Percentiles rank a stretch among this genome's conserved stretches.
Conservation (phyloP, 2,113 vertebrate genomes). For the Zingel zingel region DNA sequence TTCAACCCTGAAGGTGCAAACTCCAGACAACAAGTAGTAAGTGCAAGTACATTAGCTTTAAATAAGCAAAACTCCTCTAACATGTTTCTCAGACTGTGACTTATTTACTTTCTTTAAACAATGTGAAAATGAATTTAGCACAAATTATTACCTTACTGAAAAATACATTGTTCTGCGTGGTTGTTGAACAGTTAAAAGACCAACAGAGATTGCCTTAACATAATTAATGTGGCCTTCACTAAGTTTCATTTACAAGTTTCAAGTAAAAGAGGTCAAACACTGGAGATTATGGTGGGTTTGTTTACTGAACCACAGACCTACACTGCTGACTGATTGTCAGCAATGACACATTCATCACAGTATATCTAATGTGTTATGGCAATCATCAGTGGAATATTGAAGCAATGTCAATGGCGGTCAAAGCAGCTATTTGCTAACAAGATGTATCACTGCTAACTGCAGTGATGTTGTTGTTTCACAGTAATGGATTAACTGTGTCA, state of each 20-base stretch:
- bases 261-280: not conserved
- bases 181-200: not conserved
- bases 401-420: constrained; percentile 58
- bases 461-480: constrained; percentile 24
- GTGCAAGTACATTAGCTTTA: too few species aligned
- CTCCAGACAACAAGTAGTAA: too few species aligned
- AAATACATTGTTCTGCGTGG: not conserved
- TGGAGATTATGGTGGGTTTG: not conserved
- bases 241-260: not conserved
- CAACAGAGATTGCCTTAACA: not conserved
- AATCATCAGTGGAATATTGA: constrained; percentile 36
- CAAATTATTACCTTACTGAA: not conserved
- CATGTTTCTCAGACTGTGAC: constrained; percentile 5
- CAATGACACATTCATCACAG: constrained; percentile 39
- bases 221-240: constrained; percentile 22
- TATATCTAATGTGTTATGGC: constrained; percentile 40
- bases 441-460: constrained; percentile 7
- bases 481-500: constrained; percentile 12
- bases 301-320: not conserved
- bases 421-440: not conserved
- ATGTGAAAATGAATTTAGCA: not conserved
- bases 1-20: too few species aligned
- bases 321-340: constrained; percentile 17
- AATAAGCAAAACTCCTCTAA: not conserved
- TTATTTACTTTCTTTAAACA: not conserved